Base-by-base conservation (phyloP, 2,888 invertebrate species). In the Epinotia demarniana region DNA sequence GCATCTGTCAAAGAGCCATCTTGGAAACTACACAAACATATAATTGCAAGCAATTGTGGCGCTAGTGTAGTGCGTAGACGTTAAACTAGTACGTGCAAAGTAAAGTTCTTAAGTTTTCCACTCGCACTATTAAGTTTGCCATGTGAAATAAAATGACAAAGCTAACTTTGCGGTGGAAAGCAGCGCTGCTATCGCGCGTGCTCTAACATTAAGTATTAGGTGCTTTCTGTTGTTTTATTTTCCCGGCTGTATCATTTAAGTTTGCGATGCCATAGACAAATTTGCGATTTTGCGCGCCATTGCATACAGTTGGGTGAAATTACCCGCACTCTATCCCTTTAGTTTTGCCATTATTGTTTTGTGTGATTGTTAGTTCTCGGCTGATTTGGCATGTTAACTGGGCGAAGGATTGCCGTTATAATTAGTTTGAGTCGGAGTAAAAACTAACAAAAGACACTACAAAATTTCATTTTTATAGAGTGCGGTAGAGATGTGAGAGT, bases 201-300 rank as follows among this genome's bases (percentile, higher is more conserved):
- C 5, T 23, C n/a, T 2, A 13, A 23, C 27, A 43, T 46, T n/a
- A 6, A 23, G 58, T 69, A 69, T 69, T 58, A 0, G 23, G 19
- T 8, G 3, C 0, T 2, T 0, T 46, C n/a, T n/a, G 23, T 69
- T 69, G n/a, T 60, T n/a, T 1, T 43, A n/a, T 60, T 69, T 46
- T 12, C 12, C 46, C 58, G n/a, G n/a, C 43, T 39, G 60, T 12
- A 8, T 12, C 6, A 5, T 8, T 53, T 74, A 70, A 64, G 39
- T 71, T 71, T 64, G 86, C 80, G 78, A 77, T 80, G 80, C 79
- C 84, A 88, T 88, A 90, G 90, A 90, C 83, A 90, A 86, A 91
- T 92, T 93, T 92, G 87, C 90, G 89, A 94, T 93, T 93, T 90
- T 86, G 80, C 89, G 90, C 90, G 87, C 92, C 92, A 94, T 94